A percentile compares a stretch with the other conserved stretches of the same genome.
Conservation (phyloP, 2,113 vertebrate genomes). For the Amblyopsis rosae region DNA sequence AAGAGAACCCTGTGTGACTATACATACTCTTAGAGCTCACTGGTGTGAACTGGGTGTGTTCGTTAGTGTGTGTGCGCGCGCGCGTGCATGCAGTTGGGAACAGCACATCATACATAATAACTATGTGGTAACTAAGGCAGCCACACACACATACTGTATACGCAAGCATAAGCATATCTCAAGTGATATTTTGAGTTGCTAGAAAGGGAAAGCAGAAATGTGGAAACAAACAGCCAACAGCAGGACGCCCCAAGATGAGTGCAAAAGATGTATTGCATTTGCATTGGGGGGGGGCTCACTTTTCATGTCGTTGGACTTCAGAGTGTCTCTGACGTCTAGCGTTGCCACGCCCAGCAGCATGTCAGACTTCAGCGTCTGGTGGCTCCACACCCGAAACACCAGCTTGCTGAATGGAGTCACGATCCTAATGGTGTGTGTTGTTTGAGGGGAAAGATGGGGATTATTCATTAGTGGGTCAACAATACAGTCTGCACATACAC, state of each 20-base stretch:
- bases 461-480: not conserved
- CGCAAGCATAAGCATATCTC: not conserved
- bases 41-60: too few species aligned
- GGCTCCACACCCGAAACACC: conserved; percentile 95
- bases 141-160: not conserved
- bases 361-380: conserved; percentile 96
- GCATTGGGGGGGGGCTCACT: conserved; percentile 77
- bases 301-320: conserved; percentile 95
- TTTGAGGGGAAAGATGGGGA: not conserved
- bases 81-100: not conserved
- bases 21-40: too few species aligned
- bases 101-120: too few species aligned
- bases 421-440: conserved; percentile 76
- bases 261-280: not conserved
- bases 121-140: not conserved
- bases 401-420: conserved; percentile 95
- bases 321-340: conserved; percentile 90
- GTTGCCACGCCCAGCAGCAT: conserved; percentile 88
- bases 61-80: not conserved
- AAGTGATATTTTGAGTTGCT: not conserved
- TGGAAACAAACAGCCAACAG: not conserved
- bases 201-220: not conserved
- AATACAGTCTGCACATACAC: not conserved
- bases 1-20: not conserved
- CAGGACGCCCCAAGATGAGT: not conserved